Base-by-base conservation (phyloP, 2,797 vertebrate species). In the Mustela erminea region DNA sequence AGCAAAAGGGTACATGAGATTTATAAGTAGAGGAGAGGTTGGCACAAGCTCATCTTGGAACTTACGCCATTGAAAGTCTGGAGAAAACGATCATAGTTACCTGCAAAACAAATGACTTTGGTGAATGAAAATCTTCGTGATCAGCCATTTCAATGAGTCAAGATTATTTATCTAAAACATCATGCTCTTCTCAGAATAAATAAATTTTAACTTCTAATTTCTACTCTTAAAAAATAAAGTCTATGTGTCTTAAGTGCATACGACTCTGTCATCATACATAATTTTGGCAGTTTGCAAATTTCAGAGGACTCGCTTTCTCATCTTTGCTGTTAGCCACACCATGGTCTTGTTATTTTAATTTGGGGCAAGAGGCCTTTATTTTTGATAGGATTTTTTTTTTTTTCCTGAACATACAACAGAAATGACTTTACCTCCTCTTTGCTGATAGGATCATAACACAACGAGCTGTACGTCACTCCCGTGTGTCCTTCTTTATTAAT, bases 51-150 rank as follows among this genome's bases (percentile, higher is more conserved):
- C 68, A 87, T 97, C 95, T 97, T 93, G 78, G 93, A 95, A 96
- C 81, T 93, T 88, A 96, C 27, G 62, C 78, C 96, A 94, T 93
- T 97, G 95, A 88, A 68, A 83, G 52, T 93, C 35, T 86, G 93
- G 92, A 49, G 85, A 96, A 95, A 97, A 70, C 88, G 91, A 96
- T 95, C 96, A 96, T 80, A 96, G 78, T 97, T 97, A 92, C 62
- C 68, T 96, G 94, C 97, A 98, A 98, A 96, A 93, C 96, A 97
- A 97, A 95, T 84, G 96, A 95, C 97, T 98, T 97, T 84, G 86
- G 95, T 94, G 97, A 96, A 96, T 96, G 98, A 90, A 98, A 97
- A 87, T 92, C 15, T 72, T 46, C 29, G 43, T 43, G 80, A 87
- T 46, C 14, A 89, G 32, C n/a, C 77, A 38, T 84, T 89, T 54